Percentiles rank a stretch among this genome's conserved stretches.
phyloP scores from a whole-genome alignment of 1,140 invertebrate genomes.

The Diachasmimorpha longicaudata region DNA sequence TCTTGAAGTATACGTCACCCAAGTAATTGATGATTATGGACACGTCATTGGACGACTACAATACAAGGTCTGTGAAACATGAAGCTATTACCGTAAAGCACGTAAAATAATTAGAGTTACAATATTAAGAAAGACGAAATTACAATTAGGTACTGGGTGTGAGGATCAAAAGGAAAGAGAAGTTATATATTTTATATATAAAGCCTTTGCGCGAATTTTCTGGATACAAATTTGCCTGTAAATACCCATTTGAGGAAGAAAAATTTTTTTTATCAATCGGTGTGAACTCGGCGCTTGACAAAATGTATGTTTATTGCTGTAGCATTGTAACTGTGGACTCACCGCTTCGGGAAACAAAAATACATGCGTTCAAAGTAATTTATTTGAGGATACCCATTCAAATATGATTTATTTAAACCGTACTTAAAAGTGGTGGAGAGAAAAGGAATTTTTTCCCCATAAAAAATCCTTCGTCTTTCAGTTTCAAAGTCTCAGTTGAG shows the following conservation, averaged over 20 bases:
- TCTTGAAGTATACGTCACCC: not conserved
- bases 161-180: constrained; percentile 8
- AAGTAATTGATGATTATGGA: not conserved
- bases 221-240: constrained; percentile 19
- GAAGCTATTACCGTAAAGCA: not conserved
- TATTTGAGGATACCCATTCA: too few relatives aligned
- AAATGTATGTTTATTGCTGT: constrained; percentile 3
- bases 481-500: too few relatives aligned
- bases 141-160: constrained; percentile 3
- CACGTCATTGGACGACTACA: not conserved
- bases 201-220: constrained; percentile 25
- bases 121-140: not conserved
- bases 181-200: constrained; percentile 30
- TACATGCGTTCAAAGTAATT: not conserved
- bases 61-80: too few relatives aligned
- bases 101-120: not conserved
- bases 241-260: not conserved
- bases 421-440: not conserved
- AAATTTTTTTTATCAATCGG: constrained; percentile 2
- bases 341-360: not conserved
- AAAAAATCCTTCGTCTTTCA: too few relatives aligned
- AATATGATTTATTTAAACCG: not conserved
- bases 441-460: not conserved
- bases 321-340: not conserved
- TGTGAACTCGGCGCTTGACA: not conserved